Base-by-base conservation (phyloP, 2,888 invertebrate species). In the Lithophane semibrunnea region DNA sequence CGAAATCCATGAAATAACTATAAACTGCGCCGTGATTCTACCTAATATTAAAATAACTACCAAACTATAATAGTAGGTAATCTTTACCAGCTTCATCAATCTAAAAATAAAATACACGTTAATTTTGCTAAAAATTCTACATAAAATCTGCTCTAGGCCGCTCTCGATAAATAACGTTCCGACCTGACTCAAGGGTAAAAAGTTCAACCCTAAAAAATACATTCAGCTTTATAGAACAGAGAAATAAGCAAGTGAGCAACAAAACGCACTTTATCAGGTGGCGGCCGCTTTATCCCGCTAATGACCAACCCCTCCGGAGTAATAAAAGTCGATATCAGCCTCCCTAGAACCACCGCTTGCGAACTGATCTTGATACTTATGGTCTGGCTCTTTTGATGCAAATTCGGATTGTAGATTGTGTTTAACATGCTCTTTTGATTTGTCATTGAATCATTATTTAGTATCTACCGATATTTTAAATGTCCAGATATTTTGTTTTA, bases 241-340 rank as follows among this genome's bases (percentile, higher is more conserved):
- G 92, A 92, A 94, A 93, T 94, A 96, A 96, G 88, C 88, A 88
- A 88, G 95, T 92, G 94, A 96, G 96, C 96, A 96, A 96, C 96
- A 96, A 96, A 96, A 95, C 96, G 96, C 96, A 96, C 96, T 96
- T 96, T 95, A 96, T 96, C 96, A 96, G 96, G 96, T 96, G 96
- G 95, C 95, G 94, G 95, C 92, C 94, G 96, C 95, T 96, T 96
- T 96, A 96, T 95, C 93, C 95, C 92, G 94, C 95, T 96, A 96
- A 96, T 96, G 96, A 96, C 96, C 96, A 95, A 94, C 96, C 96
- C 95, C 96, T 95, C 95, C 90, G 91, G 93, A 93, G 95, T 96
- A 96, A 96, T 96, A 96, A 95, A 96, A 96, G 96, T 96, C 96
- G 96, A 96, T 96, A 96, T 93, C 94, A 94, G 91, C 94, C 94